Conservation (phyloP, 1,140 invertebrate genomes). For the Drosophila kurseongensis region DNA sequence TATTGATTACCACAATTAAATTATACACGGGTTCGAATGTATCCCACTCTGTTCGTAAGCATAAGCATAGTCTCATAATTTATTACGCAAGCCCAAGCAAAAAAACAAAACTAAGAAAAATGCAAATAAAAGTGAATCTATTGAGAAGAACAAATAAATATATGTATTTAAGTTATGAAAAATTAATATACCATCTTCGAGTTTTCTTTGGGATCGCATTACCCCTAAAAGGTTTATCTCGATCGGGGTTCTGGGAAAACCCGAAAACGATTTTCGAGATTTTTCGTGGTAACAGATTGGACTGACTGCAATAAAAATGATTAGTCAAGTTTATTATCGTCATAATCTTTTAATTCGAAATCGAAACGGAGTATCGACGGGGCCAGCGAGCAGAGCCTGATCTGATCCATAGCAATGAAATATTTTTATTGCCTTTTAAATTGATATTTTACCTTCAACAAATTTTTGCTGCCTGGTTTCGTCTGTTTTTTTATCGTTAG, state of each 20-base stretch:
- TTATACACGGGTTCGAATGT: constrained; percentile 58
- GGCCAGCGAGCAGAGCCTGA: constrained; percentile 27
- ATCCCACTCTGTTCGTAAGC: constrained; percentile 71
- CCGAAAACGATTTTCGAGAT: constrained; percentile 29
- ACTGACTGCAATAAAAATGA: constrained; percentile 76
- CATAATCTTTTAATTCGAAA: constrained; percentile 82
- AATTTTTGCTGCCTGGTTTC: constrained; percentile 64
- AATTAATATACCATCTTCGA: constrained; percentile 68
- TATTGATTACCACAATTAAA: constrained; percentile 49
- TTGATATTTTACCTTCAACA: constrained; percentile 77
- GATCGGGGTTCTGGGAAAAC: constrained; percentile 62
- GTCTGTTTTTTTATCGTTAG: constrained; percentile 34
- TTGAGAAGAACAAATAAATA: constrained; percentile 60
- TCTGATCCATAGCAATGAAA: constrained; percentile 57
- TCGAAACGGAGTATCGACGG: constrained; percentile 75
- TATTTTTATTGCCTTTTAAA: constrained; percentile 80
- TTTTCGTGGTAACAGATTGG: constrained; percentile 63
- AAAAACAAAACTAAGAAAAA: constrained; percentile 34
- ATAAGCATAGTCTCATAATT: constrained; percentile 76
- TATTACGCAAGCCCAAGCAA: constrained; percentile 61
- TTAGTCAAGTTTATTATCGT: constrained; percentile 83
- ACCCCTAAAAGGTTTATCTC: constrained; percentile 30
- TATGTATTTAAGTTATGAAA: constrained; percentile 83
- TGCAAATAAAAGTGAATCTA: constrained; percentile 53
- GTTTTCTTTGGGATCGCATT: constrained; percentile 26